Evolutionary conservation across 2,113 vertebrate genomes (phyloP).

Genomic region (Cochlearius cochlearius): DNA sequence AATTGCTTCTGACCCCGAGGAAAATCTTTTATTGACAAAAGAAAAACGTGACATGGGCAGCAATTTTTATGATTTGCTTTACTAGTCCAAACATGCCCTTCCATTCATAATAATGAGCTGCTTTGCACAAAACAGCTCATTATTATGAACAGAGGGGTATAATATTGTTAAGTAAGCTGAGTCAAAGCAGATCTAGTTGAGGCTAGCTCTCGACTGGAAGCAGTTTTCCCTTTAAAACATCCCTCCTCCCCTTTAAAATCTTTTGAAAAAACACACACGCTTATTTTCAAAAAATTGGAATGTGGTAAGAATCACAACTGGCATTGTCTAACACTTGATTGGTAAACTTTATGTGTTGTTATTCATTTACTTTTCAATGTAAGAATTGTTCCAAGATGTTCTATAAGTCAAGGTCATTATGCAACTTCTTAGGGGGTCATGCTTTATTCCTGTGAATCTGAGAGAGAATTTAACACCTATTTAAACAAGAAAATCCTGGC

Average conservation of each 20-base stretch:
- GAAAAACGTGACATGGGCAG: constrained; percentile 46
- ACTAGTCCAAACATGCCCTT: constrained; percentile 73
- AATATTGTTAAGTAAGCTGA: constrained; percentile 67
- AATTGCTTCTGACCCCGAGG: constrained; percentile 62
- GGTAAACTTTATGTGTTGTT: constrained; percentile 38
- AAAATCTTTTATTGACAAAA: constrained; percentile 69
- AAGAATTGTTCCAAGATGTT: constrained; percentile 64
- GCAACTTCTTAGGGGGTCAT: constrained; percentile 49
- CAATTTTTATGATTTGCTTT: constrained; percentile 72
- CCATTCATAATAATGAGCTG: constrained; percentile 76
- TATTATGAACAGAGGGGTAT: constrained; percentile 66
- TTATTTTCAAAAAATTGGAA: constrained; percentile 46
- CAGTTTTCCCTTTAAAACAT: constrained; percentile 38
- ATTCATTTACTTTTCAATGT: constrained; percentile 31
- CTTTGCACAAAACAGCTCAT: constrained; percentile 71
- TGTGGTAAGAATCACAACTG: constrained; percentile 27
- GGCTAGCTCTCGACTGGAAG: constrained; percentile 59
- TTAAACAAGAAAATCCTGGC: constrained; percentile 26
- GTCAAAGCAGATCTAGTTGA: constrained; percentile 60
- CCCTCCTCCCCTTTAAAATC: constrained; percentile 34
- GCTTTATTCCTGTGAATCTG: constrained; percentile 13
- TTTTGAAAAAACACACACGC: constrained; percentile 50
- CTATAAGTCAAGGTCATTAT: constrained; percentile 10
- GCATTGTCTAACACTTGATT: constrained; percentile 24
- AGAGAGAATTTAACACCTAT: constrained; percentile 55